Percentiles rank a stretch among this genome's conserved stretches.
phyloP scores from a whole-genome alignment of 2,888 invertebrate genomes.

The Campoplex capitator region DNA sequence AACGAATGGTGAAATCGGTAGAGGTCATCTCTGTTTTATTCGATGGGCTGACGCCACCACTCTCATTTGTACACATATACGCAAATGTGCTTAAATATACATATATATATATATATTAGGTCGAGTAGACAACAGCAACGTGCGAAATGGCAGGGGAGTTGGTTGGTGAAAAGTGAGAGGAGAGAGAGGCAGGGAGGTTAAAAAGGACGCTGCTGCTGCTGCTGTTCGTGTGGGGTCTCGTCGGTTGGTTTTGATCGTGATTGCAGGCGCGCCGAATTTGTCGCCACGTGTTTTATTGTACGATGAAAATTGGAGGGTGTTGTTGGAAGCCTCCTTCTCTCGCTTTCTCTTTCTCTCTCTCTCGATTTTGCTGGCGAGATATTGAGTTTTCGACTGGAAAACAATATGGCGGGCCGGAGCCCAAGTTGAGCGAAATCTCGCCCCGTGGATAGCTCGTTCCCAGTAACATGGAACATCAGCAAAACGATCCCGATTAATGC shows the following conservation, averaged over 20 bases:
- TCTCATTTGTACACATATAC: constrained; percentile 33
- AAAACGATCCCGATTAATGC: constrained; percentile 32
- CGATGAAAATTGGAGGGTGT: constrained; percentile 78
- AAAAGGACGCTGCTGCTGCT: constrained; percentile 39
- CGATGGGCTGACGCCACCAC: constrained; percentile 63
- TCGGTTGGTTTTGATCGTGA: constrained; percentile 80
- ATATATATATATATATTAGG: not conserved
- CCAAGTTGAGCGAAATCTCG: constrained; percentile 16
- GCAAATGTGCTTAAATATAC: not conserved
- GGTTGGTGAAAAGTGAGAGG: constrained; percentile 45
- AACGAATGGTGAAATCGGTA: constrained; percentile 69
- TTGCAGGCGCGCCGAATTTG: constrained; percentile 82
- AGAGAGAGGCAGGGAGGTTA: constrained; percentile 22
- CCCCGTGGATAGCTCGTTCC: constrained; percentile 14
- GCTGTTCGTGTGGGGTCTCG: constrained; percentile 58
- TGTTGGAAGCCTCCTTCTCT: constrained; percentile 22
- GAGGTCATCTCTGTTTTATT: constrained; percentile 36
- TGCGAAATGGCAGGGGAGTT: constrained; percentile 57
- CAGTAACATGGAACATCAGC: constrained; percentile 45
- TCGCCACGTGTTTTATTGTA: constrained; percentile 83
- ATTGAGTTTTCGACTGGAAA: constrained; percentile 44
- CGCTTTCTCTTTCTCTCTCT: constrained; percentile 1
- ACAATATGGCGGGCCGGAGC: constrained; percentile 35
- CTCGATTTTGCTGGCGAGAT: constrained; percentile 6
- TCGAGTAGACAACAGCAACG: constrained; percentile 60